Percentiles rank a stretch among this genome's conserved stretches.
phyloP scores from a whole-genome alignment of 2,888 invertebrate species.

The Stenodema calcarata region DNA sequence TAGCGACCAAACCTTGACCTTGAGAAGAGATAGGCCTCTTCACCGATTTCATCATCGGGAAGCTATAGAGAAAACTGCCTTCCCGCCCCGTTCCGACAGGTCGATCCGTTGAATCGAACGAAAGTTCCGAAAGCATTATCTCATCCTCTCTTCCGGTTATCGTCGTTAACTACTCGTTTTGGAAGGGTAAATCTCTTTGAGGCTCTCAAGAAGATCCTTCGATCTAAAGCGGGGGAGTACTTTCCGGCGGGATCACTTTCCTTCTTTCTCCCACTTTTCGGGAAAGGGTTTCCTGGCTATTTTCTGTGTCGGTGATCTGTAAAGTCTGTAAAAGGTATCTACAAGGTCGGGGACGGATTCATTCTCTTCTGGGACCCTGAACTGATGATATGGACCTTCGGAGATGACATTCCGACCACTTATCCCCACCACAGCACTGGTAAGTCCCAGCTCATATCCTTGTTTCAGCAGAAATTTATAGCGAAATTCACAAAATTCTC shows the following conservation, averaged over 20 bases:
- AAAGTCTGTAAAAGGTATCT: conserved; percentile 16
- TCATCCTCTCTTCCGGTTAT: conserved; percentile 38
- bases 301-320: conserved; percentile 37
- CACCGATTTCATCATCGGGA: neutral
- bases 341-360: conserved; percentile 36
- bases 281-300: neutral
- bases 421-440: conserved; percentile 31
- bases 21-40: neutral
- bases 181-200: neutral
- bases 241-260: neutral
- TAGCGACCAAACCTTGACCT: neutral
- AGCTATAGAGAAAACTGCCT: neutral
- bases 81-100: neutral
- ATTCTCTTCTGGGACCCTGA: conserved; percentile 13
- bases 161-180: conserved; percentile 14
- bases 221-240: neutral
- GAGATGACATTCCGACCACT: conserved; percentile 20
- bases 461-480: too few relatives aligned
- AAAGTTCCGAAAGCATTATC: conserved; percentile 33
- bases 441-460: neutral
- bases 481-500: too few relatives aligned
- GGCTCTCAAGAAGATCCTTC: neutral
- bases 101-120: neutral
- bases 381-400: conserved; percentile 34
- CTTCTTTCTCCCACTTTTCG: neutral